Evolutionary conservation across 2,113 vertebrate species (phyloP), one percentile per base, ranked within the genome.

Genomic region (Rhodinocichla rosea): DNA sequence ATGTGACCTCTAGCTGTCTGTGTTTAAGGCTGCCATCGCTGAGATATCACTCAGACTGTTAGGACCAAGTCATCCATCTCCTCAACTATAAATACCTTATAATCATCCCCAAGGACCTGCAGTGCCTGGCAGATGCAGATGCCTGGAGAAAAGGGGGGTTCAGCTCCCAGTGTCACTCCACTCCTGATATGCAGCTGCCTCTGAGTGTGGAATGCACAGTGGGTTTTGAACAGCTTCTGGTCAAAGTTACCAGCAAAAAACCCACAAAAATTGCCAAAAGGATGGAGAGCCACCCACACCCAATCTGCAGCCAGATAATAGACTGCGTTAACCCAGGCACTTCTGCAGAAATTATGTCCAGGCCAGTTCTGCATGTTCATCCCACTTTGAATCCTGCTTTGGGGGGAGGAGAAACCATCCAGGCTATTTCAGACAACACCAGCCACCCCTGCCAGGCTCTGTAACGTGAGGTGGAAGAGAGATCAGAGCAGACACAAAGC

Each of bases 51-150:
- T 92, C 82, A 71, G 42, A 76, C 27, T 6, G 73, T 80, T 75
- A 96, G 94, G 91, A 86, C 90, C 87, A 94, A 97, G 89, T 49
- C 93, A 96, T 97, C 39, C 79, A 77, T 95, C 97, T 95, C 93
- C 83, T 97, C 91, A 67, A 94, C 94, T 97, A 94, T 92, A 96
- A 96, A 96, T 90, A 97, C 94, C 95, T 97, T 94, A 49, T 94
- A 92, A 97, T 92, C 93, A 95, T 65, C 88, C 90, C 86, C 4
- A 56, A 92, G 90, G 88, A 86, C 90, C 64, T 47, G 83, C 79
- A 77, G 83, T 55, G 50, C 78, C 94, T 93, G n/a, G 18, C 10
- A 92, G 83, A 92, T 71, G 76, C 83, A 90, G 90, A 64, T 6
- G 85, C 76, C 90, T 84, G 77, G 65, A 79, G 89, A 55, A 93